Conservation (phyloP, 2,797 vertebrate species). For the Cuculus canorus region DNA sequence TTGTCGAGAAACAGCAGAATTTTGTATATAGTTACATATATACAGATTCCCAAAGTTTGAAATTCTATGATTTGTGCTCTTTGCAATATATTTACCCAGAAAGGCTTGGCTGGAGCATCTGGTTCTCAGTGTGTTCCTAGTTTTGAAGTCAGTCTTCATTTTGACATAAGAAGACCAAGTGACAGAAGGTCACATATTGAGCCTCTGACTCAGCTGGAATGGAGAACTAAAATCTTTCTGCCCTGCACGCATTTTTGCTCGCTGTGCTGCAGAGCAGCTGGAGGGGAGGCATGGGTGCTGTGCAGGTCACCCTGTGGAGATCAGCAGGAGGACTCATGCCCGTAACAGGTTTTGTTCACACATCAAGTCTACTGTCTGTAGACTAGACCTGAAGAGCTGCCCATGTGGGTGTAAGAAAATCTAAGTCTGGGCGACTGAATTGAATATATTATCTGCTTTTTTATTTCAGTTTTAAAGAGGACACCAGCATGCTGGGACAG, state of each 20-base stretch:
- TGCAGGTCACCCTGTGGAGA: background rate
- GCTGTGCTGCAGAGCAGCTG: background rate
- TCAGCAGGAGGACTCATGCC: background rate
- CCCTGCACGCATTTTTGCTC: background rate
- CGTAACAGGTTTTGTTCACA: background rate
- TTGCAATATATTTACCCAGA: conserved; percentile 38
- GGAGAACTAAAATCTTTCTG: background rate
- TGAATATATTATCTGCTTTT: background rate
- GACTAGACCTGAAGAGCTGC: background rate
- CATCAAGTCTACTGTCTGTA: background rate
- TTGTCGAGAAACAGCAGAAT: conserved; percentile 47
- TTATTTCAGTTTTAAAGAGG: background rate
- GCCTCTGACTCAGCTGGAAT: conserved; percentile 11
- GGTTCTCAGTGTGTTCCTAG: background rate
- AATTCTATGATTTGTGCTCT: conserved; percentile 49
- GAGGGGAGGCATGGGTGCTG: background rate
- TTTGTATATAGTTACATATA: conserved; percentile 59
- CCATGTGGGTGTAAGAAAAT: background rate
- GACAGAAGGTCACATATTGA: conserved; percentile 5
- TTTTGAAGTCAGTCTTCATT: background rate
- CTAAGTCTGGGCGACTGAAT: background rate
- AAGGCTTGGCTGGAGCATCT: conserved; percentile 30
- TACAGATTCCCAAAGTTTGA: conserved; percentile 53
- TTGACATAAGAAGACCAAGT: conserved; percentile 32
- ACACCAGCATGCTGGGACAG: background rate